phyloP scores from a whole-genome alignment of 2,797 vertebrate species.

The Cottoperca gobio region DNA sequence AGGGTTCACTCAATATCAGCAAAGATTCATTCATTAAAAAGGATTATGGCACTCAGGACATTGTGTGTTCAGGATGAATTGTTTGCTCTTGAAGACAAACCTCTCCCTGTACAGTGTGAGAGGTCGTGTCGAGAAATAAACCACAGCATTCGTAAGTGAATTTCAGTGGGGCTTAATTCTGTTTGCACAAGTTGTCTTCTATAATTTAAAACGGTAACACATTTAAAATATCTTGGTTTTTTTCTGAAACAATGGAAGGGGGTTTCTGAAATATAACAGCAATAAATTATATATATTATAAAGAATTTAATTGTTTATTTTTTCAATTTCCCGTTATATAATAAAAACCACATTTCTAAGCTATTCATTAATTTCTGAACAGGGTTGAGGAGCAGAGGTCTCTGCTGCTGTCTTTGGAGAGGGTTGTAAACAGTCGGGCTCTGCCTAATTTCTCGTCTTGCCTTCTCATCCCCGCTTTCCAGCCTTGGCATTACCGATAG shows the following conservation, averaged over 20 bases:
- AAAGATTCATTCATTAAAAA: constrained; percentile 51
- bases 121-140: constrained; percentile 42
- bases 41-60: constrained; percentile 66
- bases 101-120: constrained; percentile 11
- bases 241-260: constrained; percentile 62
- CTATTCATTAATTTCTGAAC: constrained; percentile 66
- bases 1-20: constrained; percentile 69
- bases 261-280: constrained; percentile 73
- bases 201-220: constrained; percentile 71
- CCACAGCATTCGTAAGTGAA: constrained; percentile 56
- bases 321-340: constrained; percentile 71
- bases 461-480: constrained; percentile 34
- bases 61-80: constrained; percentile 39
- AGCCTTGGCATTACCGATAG: constrained; percentile 29
- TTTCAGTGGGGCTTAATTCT: constrained; percentile 55
- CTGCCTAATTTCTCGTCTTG: constrained; percentile 39
- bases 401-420: constrained; percentile 71
- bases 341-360: constrained; percentile 82
- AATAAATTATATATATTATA: constrained; percentile 86
- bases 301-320: constrained; percentile 76
- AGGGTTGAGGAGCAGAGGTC: constrained; percentile 38
- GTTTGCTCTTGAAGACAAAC: constrained; percentile 38
- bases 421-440: constrained; percentile 66
- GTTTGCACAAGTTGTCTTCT: constrained; percentile 58
- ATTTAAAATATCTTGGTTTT: constrained; percentile 58